Evolutionary conservation across 2,113 vertebrate genomes (phyloP), one percentile per base, ranked within the genome.

Genomic region (Bubo bubo): DNA sequence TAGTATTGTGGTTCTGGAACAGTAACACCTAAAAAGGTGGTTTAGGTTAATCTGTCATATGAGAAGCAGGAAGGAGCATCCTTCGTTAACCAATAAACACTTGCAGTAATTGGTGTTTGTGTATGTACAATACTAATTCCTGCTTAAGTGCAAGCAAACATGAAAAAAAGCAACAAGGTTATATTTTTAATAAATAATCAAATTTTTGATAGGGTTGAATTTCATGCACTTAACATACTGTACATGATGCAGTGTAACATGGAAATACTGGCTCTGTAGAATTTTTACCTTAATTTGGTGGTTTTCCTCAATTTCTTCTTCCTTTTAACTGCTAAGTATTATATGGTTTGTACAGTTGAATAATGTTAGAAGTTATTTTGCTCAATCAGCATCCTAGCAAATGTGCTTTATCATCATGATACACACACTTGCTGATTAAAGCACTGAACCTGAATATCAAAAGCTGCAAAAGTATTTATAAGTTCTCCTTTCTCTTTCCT

Each of bases 321-420:
- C 34, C 28, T 81, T 80, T 70, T 94, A 81, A 91, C 88, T 95
- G 39, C 71, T 56, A 39, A 73, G 53, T 89, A 62, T 85, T 80
- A 30, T 21, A 49, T 12, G 28, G 68, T 82, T 91, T 58, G 35
- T 95, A 63, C 35, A 72, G n/a, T 67, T 90, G 74, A 93, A 80
- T 76, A 92, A 77, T 20, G 11, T 86, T 87, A 55, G 14, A 89
- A 62, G 71, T 85, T 66, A 64, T 93, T 96, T 88, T 97, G 93
- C 91, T 95, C 92, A 91, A 76, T 95, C 89, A 66, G 71, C 68
- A 72, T 52, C 59, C 39, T 67, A 66, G 63, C 43, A 62, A 92
- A 82, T 83, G n/a, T 72, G 86, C 90, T 94, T 88, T 86, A 35
- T 93, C 93, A 94, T 94, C 68, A 83, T 80, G 75, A 92, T 85